Conservation (phyloP, 2,113 vertebrate species). For the Aphelocoma coerulescens region DNA sequence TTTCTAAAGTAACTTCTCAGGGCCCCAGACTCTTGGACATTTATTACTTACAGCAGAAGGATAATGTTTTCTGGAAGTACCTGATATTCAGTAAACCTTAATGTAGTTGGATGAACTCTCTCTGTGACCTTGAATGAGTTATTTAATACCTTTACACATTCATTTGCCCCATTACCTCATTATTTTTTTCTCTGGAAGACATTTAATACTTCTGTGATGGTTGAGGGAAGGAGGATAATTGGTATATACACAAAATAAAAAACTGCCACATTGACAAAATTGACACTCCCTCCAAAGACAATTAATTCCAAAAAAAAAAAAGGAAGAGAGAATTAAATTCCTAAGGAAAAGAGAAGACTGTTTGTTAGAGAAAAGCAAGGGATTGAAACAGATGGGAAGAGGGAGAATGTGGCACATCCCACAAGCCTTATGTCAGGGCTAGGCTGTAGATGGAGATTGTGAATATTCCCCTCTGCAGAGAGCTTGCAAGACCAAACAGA, state of each 20-base stretch:
- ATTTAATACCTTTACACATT: background rate
- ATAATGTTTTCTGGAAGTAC: background rate
- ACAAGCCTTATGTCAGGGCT: background rate
- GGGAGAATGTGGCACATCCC: slow-evolving; percentile 15
- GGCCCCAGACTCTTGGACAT: background rate
- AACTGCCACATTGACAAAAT: background rate
- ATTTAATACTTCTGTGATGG: background rate
- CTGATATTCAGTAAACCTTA: background rate
- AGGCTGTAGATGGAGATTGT: background rate
- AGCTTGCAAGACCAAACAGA: background rate
- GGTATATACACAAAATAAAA: background rate
- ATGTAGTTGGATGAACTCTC: background rate
- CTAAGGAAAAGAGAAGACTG: background rate
- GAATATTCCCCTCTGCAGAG: background rate
- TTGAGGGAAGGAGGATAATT: background rate
- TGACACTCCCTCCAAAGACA: background rate
- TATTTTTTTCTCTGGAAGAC: background rate
- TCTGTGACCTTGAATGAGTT: background rate
- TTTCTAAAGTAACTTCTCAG: background rate
- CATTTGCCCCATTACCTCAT: background rate
- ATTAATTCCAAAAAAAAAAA: background rate
- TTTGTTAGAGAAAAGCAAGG: background rate
- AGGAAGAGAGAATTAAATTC: background rate
- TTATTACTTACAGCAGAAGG: background rate
- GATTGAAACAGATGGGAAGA: slow-evolving; percentile 15